Evolutionary conservation across 2,113 vertebrate genomes (phyloP), one percentile per base, ranked within the genome.

Genomic region (Mellivora capensis): DNA sequence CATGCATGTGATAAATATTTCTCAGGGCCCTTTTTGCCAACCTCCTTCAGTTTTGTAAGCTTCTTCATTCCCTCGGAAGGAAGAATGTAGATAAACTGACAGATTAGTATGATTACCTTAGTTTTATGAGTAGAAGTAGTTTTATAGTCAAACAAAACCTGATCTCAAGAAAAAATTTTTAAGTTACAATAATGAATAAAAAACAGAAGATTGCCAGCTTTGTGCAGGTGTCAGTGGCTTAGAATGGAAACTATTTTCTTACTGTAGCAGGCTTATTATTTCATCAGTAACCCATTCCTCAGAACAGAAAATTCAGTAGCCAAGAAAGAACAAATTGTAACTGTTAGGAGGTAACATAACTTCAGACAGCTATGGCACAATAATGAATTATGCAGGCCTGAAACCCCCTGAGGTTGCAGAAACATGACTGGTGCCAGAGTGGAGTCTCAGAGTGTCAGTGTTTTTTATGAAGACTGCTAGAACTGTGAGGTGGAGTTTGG

Each of bases 291-390:
- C n/a, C 49, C 52, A 15, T 14, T 83, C 47, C 59, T 83, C 44
- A 11, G 18, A 37, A 79, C 9, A 71, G 10, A 59, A 87, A 42
- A 4, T 69, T 57, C 82, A 87, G 11, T 90, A 87, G 8, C 7
- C 4, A 86, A 82, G 42, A 1, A 29, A 64, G 34, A 37, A 4
- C 2, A 13, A 7, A 59, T n/a, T 4, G 0, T 44, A 95, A 31
- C 86, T 97, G 52, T 34, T 52, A 57, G 31, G 34, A 87, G 82
- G 69, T 27, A 77, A 27, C 37, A 42, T 29, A 57, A 0, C 25
- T 49, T 11, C 4, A 0, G 3, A 15, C 0, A 0, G 0, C 82
- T 0, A 0, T n/a, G 7, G 34, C 27, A 3, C 18, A 27, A 0
- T 23, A 0, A 42, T 52, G 67, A 42, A 13, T 31, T 10, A 4